Evolutionary conservation across 2,797 vertebrate genomes (phyloP).

Genomic region (Etheostoma nigrum): DNA sequence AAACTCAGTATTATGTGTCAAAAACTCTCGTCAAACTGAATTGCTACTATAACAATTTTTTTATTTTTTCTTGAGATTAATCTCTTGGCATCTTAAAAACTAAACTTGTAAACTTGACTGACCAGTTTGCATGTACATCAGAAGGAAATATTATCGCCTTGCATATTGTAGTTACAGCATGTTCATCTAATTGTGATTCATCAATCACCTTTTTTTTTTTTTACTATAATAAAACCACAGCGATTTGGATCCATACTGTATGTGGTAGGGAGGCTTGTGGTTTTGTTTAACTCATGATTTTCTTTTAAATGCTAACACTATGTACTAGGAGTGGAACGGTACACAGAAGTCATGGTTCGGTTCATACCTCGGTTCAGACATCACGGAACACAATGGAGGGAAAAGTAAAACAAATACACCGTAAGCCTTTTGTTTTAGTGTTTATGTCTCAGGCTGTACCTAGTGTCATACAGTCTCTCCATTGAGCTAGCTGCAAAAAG

Average conservation of each 20-base stretch:
- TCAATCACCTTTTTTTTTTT: not conserved
- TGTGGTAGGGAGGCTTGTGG: not conserved
- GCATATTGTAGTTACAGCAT: conserved; percentile 11
- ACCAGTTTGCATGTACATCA: too few species aligned
- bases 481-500: too few species aligned
- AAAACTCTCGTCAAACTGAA: not conserved
- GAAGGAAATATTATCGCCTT: not conserved
- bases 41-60: not conserved
- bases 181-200: not conserved
- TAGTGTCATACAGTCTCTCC: too few species aligned
- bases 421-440: too few species aligned
- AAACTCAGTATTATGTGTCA: not conserved
- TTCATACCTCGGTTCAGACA: too few species aligned
- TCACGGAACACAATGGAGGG: too few species aligned
- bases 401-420: too few species aligned
- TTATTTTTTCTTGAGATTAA: not conserved
- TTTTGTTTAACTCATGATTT: conserved; percentile 6
- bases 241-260: conserved; percentile 10
- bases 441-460: too few species aligned
- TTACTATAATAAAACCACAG: not conserved
- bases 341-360: too few species aligned
- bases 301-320: not conserved
- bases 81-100: not conserved
- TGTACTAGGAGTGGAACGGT: too few species aligned
- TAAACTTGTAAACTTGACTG: too few species aligned